Evolutionary conservation across 92 coral and sea anemone genomes (phyloP), one percentile per base, ranked within the genome.

Genomic region (Pocillopora meandrina): DNA sequence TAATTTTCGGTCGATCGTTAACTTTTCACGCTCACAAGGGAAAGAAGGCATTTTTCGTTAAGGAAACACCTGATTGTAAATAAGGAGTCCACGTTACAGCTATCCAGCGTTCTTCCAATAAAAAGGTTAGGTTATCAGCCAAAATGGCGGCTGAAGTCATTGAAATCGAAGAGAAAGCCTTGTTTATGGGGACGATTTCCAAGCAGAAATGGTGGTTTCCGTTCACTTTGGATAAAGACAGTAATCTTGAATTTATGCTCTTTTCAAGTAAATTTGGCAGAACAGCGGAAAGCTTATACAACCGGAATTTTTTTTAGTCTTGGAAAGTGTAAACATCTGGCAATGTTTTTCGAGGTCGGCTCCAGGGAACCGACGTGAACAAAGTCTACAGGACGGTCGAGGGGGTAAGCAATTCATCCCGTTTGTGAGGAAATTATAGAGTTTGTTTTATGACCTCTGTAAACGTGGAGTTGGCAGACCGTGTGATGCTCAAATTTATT

Each of bases 1-100:
- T 57, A 71, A 83, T 71, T 83, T 72, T 17, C 60, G 68, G 21
- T 83, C 87, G 65, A 72, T 56, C 21, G 56, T 83, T 35, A 21
- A 17, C 42, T 6, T 73, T 72, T 83, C 70, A 56, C 26, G 71
- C 23, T 83, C 87, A 60, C 87, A 73, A 26, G 72, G 57, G 69
- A 15, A 65, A 23, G 87, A 59, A 23, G 87, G 72, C 80, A 71
- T 83, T 26, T 83, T 83, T 19, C 5, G 4, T 0, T 42, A 42
- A 42, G 8, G 52, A 42, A 3, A 42, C 5, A 42, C 4, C 52
- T 0, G 52, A 42, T 3, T 42, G 0, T 42, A 3, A 42, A 3
- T 42, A 42, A 42, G 52, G 52, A 42, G 52, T 7, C 52, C 8
- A 42, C 52, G 5, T 3, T 42, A 42, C 8, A 42, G 8, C 52